Base-by-base conservation (phyloP, 2,797 vertebrate species). In the Scarus forsteni region DNA sequence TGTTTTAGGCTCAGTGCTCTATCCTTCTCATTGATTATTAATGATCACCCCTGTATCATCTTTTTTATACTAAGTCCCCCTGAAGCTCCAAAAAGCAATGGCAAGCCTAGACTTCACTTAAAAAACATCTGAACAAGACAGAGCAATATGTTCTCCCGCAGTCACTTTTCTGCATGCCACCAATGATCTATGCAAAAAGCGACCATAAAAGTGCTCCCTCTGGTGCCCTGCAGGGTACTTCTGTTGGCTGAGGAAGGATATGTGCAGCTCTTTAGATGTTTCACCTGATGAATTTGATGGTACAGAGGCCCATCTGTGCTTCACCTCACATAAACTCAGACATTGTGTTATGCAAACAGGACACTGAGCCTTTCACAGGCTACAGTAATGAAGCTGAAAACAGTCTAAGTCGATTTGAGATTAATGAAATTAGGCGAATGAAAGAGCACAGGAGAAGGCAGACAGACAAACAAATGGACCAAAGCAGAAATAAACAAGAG, bases 21-120 rank as follows among this genome's bases (percentile, higher is more conserved):
- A 84, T 84, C 84, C 80, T 83, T 73, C 49, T 48, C 79, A 92
- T 93, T 13, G 77, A 90, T 92, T 92, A 92, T 93, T 90, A 77
- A 93, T 83, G 69, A 86, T 79, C 73, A 79, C 58, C 77, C 65
- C 69, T 61, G 81, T 82, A 85, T 90, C 83, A 92, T 84, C 75
- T 78, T 81, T 88, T 89, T 70, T 34, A 81, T 86, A 79, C 66
- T 48, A 46, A 56, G 68, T 71, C 73, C 46, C 62, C 67, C 72
- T 59, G 53, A 68, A 86, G 84, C 85, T 60, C 67, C 39, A 51
- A 70, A 68, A 84, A 71, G 71, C 53, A 70, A 62, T 35, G 65
- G 66, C 74, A 60, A 78, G 67, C 58, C 34, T 44, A 49, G 65
- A 70, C 66, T 55, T 77, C 50, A 70, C 65, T 75, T 72, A 18